These are phyloP conservation scores for Catharus fuscescens DNA, from an alignment of 2,113 vertebrate species.

Conservation along the genomic window DNA sequence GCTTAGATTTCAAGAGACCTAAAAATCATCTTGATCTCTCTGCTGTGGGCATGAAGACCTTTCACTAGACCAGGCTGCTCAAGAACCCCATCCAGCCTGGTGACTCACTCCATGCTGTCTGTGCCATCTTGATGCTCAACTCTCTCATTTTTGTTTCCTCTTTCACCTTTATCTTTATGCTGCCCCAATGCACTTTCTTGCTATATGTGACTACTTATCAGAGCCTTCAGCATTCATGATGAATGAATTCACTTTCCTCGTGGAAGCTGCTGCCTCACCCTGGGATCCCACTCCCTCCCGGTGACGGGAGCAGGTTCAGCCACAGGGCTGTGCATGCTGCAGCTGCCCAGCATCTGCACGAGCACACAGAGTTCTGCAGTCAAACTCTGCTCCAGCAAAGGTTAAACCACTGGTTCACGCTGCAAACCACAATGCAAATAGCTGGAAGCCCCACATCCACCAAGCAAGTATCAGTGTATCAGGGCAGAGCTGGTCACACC, in stretches of 20 bases:
- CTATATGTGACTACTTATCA: not conserved
- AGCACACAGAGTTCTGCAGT: not conserved
- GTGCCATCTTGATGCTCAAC: not conserved
- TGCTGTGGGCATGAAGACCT: not conserved
- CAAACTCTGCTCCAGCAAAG: not conserved
- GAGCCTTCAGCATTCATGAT: not conserved
- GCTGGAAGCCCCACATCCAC: not conserved
- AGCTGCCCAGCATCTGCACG: not conserved
- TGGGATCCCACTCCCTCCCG: not conserved
- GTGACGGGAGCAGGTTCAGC: not conserved
- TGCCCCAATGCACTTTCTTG: not conserved
- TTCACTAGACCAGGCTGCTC: not conserved
- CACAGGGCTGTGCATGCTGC: accelerated
- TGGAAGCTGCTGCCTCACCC: accelerated
- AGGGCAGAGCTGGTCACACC: not conserved
- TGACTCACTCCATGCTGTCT: not conserved
- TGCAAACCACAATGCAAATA: not conserved
- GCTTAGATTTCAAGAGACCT: not conserved
- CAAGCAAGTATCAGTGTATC: not conserved
- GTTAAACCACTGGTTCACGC: not conserved
- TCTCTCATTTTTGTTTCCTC: not conserved
- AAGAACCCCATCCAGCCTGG: not conserved
- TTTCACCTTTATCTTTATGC: not conserved
- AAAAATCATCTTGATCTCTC: not conserved
- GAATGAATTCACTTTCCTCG: not conserved